phyloP scores from a whole-genome alignment of 2,113 vertebrate genomes.

The Forbesichthys papilliferus region DNA sequence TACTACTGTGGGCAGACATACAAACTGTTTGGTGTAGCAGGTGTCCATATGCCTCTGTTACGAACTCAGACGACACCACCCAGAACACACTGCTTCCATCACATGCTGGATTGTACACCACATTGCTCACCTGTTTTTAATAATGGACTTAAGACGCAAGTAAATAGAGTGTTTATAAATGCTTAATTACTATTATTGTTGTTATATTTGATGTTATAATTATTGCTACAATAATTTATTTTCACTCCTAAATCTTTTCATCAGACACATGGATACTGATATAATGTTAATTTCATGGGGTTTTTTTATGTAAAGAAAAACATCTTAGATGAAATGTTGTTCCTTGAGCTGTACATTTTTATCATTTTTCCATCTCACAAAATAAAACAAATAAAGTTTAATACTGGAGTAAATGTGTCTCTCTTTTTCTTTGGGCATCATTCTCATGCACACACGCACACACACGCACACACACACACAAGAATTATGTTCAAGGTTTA shows the following conservation, averaged over 20 bases:
- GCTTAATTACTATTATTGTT: conserved; percentile 81
- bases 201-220: conserved; percentile 81
- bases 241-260: conserved; percentile 77
- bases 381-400: conserved; percentile 82
- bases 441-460: conserved; percentile 17
- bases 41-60: conserved; percentile 11
- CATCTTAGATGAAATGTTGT: conserved; percentile 74
- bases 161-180: conserved; percentile 82
- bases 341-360: conserved; percentile 78
- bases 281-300: conserved; percentile 74
- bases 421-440: conserved; percentile 1
- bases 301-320: conserved; percentile 73
- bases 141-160: conserved; percentile 72
- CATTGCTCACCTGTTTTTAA: conserved; percentile 74
- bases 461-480: conserved; percentile 12
- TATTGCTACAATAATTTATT: conserved; percentile 86
- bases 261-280: conserved; percentile 75
- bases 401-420: conserved; percentile 64
- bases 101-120: conserved; percentile 82
- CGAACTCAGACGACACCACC: conserved; percentile 34
- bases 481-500: conserved; percentile 25
- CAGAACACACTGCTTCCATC: conserved; percentile 55
- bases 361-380: conserved; percentile 81
- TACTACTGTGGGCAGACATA: conserved; percentile 17
- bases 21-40: conserved; percentile 33